Conservation (phyloP, 2,113 vertebrate species). For the Edolisoma coerulescens region DNA sequence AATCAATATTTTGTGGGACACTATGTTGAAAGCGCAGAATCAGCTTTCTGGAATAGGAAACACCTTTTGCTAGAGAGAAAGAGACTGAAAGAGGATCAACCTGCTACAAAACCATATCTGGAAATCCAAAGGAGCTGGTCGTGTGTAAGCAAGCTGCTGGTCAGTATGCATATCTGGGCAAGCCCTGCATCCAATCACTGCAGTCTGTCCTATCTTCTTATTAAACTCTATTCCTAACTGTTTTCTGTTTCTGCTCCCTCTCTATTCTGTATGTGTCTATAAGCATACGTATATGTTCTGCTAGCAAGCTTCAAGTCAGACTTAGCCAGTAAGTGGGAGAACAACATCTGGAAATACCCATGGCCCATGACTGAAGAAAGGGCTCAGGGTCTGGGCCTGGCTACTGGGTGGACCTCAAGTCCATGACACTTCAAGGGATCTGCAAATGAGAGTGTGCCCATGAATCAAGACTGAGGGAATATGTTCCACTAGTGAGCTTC, state of each 20-base stretch:
- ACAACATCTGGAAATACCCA: not conserved
- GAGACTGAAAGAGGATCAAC: not conserved
- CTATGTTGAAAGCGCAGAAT: not conserved
- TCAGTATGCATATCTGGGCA: not conserved
- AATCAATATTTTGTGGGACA: not conserved
- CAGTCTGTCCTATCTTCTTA: not conserved
- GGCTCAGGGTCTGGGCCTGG: not conserved
- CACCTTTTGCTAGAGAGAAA: not conserved
- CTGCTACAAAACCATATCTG: not conserved
- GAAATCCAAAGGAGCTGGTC: not conserved
- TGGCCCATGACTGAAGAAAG: not conserved
- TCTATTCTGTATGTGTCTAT: not conserved
- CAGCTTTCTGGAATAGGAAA: not conserved
- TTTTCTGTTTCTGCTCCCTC: not conserved
- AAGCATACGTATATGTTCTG: not conserved
- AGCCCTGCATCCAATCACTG: not conserved
- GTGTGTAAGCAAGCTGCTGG: not conserved
- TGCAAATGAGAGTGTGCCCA: not conserved
- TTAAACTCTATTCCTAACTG: not conserved
- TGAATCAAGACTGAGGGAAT: not conserved
- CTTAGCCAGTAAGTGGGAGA: not conserved
- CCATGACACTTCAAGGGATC: not conserved
- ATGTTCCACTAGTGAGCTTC: not conserved
- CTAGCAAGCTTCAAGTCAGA: not conserved
- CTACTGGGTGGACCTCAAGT: not conserved